Evolutionary conservation across 1,140 invertebrate genomes (phyloP).

Genomic region (Drosophila willistoni): DNA sequence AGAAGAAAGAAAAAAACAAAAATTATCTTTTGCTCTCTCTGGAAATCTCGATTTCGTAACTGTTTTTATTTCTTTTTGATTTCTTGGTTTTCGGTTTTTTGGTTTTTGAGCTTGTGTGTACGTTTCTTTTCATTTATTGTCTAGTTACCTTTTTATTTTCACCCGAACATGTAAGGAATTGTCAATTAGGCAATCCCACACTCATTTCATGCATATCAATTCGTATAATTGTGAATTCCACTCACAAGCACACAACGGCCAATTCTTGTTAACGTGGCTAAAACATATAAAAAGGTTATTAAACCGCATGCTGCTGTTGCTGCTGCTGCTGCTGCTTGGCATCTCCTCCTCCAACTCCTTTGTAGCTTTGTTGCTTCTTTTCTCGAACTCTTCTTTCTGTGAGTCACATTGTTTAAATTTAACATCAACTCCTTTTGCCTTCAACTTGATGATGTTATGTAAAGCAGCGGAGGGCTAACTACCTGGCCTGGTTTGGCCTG

Average conservation of each 20-base stretch:
- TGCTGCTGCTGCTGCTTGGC: conserved; percentile 11
- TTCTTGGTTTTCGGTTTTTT: not conserved
- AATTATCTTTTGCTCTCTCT: conserved; percentile 2
- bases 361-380: conserved; percentile 13
- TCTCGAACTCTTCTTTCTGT: conserved; percentile 1
- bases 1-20: too few relatives aligned
- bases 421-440: conserved; percentile 47
- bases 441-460: conserved; percentile 53
- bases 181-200: conserved; percentile 42
- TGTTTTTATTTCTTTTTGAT: conserved; percentile 39
- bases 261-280: conserved; percentile 79
- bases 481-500: conserved; percentile 27
- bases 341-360: conserved; percentile 18
- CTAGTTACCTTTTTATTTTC: conserved; percentile 73
- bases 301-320: conserved; percentile 47
- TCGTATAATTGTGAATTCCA: conserved; percentile 35
- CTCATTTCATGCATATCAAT: conserved; percentile 56
- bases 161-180: conserved; percentile 60
- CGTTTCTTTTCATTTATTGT: conserved; percentile 33
- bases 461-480: conserved; percentile 39
- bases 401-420: conserved; percentile 32
- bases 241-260: conserved; percentile 33
- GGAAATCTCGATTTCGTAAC: conserved; percentile 75
- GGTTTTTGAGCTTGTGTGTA: not conserved
- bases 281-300: conserved; percentile 70